These are phyloP conservation scores for Drosophila pectinifera DNA, from an alignment of 1,140 invertebrate genomes.

Conservation along the genomic window DNA sequence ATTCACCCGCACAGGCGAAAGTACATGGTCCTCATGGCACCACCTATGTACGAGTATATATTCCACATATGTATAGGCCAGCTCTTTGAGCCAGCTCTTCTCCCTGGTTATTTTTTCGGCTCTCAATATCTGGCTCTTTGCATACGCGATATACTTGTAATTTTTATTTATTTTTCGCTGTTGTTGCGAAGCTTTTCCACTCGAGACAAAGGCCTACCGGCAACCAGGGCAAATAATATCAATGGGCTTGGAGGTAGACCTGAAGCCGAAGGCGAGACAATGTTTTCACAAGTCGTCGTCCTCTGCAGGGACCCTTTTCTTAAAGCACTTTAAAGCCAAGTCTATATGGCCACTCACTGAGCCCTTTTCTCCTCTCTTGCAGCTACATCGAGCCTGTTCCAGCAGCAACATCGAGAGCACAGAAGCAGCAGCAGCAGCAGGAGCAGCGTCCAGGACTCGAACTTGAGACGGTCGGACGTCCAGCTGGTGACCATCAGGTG, in stretches of 20 bases:
- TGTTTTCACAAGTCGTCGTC: slow-evolving; percentile 8
- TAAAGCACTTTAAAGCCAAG: slow-evolving; percentile 8
- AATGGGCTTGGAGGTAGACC: slow-evolving; percentile 60
- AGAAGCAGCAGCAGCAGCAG: slow-evolving; percentile 2
- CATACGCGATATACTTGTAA: slow-evolving; percentile 18
- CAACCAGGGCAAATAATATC: slow-evolving; percentile 55
- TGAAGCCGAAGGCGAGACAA: slow-evolving; percentile 50
- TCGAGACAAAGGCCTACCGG: slow-evolving; percentile 30
- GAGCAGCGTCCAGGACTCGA: slow-evolving; percentile 4
- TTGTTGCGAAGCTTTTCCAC: slow-evolving; percentile 16
- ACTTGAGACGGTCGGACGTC: slow-evolving; percentile 17
- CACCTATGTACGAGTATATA: background rate
- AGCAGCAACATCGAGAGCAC: slow-evolving; percentile 3
- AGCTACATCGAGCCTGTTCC: slow-evolving; percentile 16
- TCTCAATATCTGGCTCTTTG: slow-evolving; percentile 7
- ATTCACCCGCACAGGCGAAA: background rate
- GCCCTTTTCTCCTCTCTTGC: slow-evolving; percentile 19
- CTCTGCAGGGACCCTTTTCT: background rate
- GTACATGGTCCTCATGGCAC: background rate
- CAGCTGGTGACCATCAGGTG: slow-evolving; percentile 28
- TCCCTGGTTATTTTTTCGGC: background rate
- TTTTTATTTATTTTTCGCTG: slow-evolving; percentile 22
- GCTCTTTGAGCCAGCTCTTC: background rate
- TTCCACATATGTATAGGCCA: no score
- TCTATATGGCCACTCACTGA: slow-evolving; percentile 11